A percentile compares a stretch with the other conserved stretches of the same genome.
phyloP scores from a whole-genome alignment of 1,140 invertebrate genomes.

The Gyrodactylus salaris region DNA sequence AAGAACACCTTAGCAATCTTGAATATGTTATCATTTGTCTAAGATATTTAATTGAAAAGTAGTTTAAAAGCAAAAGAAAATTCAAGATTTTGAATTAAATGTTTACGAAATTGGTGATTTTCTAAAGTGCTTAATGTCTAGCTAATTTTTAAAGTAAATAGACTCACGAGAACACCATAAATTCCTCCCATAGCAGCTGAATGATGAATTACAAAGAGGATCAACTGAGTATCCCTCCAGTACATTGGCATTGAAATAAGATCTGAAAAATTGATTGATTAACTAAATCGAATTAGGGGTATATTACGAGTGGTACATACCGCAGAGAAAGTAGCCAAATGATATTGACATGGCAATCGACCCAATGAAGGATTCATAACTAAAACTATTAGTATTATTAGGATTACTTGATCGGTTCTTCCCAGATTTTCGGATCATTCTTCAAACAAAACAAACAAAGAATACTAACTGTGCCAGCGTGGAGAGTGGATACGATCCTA shows the following conservation, averaged over 20 bases:
- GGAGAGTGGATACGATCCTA: neutral
- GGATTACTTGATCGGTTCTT: neutral
- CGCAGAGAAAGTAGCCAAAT: neutral
- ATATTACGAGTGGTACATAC: neutral
- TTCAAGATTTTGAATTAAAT: no score
- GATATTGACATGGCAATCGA: neutral
- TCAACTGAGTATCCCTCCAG: neutral
- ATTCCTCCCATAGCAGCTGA: neutral
- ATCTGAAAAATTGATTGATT: neutral
- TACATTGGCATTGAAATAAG: neutral
- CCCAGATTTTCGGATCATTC: neutral
- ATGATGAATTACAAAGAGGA: neutral
- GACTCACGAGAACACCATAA: neutral
- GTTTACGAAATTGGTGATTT: no score
- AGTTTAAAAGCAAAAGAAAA: no score
- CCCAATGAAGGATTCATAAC: neutral
- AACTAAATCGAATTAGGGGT: neutral
- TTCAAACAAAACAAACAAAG: neutral
- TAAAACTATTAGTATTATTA: neutral
- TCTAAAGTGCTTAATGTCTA: no score
- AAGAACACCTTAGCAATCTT: no score
- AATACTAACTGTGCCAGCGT: neutral
- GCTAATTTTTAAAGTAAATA: neutral
- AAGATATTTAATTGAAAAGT: no score
- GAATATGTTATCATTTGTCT: no score